These are phyloP conservation scores for Pipistrellus nathusii DNA, from an alignment of 2,797 vertebrate genomes.

Conservation along the genomic window DNA sequence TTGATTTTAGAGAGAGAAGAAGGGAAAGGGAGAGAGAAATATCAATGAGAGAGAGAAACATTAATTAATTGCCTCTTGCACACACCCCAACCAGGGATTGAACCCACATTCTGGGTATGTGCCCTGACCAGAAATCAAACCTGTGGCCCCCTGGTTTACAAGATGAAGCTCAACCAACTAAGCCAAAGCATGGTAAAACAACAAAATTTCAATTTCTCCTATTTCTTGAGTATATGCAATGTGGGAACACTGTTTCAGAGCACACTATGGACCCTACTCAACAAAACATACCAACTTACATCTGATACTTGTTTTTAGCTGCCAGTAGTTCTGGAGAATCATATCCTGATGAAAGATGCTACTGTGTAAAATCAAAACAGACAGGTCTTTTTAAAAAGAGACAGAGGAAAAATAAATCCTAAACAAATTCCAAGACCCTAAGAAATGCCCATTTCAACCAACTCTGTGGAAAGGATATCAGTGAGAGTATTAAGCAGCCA, in stretches of 20 bases:
- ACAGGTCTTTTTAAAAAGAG: background rate
- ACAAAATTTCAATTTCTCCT: background rate
- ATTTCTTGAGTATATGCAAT: background rate
- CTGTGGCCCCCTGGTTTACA: too few relatives aligned
- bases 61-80: too few relatives aligned
- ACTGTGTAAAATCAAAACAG: background rate
- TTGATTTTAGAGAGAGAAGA: too few relatives aligned
- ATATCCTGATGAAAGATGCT: background rate
- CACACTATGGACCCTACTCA: background rate
- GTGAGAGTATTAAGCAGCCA: background rate
- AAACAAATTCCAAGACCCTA: background rate
- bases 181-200: background rate
- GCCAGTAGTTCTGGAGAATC: background rate
- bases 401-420: background rate
- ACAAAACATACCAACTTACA: background rate
- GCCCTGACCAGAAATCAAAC: too few relatives aligned
- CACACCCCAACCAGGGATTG: too few relatives aligned
- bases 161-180: too few relatives aligned
- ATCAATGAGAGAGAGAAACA: too few relatives aligned
- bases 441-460: background rate
- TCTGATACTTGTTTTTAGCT: background rate
- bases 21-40: too few relatives aligned
- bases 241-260: background rate
- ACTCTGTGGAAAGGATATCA: background rate
- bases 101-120: too few relatives aligned